Base-by-base conservation (phyloP, 2,113 vertebrate species). In the Butastur rufipennis region DNA sequence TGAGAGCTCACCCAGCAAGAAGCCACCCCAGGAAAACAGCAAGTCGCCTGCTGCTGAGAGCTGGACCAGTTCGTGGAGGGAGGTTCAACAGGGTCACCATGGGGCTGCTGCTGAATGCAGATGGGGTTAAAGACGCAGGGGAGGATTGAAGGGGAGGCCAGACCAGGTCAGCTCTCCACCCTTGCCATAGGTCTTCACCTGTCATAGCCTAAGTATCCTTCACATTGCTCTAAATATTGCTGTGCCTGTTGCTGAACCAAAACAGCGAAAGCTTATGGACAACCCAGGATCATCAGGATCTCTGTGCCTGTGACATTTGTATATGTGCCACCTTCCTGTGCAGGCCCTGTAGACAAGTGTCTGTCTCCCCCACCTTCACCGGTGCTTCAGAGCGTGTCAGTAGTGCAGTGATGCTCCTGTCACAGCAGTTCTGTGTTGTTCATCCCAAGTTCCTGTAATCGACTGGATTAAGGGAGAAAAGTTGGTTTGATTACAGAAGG, bases 301-400 rank as follows among this genome's bases (percentile, higher is more conserved):
- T 8, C 13, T 19, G 40, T 62, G 62, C 27, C 50, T 50, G 61
- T 45, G 82, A 32, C 27, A 47, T 7, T 8, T 36, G 48, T 2
- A 2, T 5, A 5, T 3, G 3, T 5, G 1, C 55, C 9, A 4
- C 74, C 50, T 36, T 62, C 42, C 75, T 20, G 15, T 4, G 36
- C 73, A 84, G 77, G 16, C 48, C 55, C 20, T 27, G 6, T 1
- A 17, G 15, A 31, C 5, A 32, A 47, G 16, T 1, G 34, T 7
- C 32, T 21, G 21, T 22, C 19, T 56, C 6, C 7, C 13, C 27
- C 40, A 16, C 6, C 42, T 42, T 56, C 63, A 11, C 32, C 3
- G 4, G 19, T 25, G 36, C 59, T 36, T 22, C 80, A 47, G 32
- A 50, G 56, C n/a, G 14, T 45, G 18, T 26, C 66, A 58, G 55